A percentile compares a stretch with the other conserved stretches of the same genome.
phyloP scores from a whole-genome alignment of 2,797 vertebrate genomes.

The Xiphorhynchus erythropygius region DNA sequence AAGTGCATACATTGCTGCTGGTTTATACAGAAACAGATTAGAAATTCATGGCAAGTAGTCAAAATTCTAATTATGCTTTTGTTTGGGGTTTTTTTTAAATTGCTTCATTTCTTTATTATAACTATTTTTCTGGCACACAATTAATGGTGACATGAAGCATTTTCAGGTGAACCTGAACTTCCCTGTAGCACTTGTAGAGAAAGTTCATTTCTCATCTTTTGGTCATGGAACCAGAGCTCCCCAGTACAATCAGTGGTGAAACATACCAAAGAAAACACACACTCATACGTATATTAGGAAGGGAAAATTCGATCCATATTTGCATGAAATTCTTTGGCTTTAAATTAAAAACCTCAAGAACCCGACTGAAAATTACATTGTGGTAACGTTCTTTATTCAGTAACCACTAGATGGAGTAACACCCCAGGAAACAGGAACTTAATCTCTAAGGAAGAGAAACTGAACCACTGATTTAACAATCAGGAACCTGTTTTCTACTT shows the following conservation, averaged over 20 bases:
- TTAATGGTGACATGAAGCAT: not conserved
- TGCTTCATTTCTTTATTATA: not conserved
- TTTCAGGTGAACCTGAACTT: not conserved
- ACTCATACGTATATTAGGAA: not conserved
- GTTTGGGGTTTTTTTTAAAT: not conserved
- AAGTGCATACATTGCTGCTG: not conserved
- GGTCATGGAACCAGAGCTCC: not conserved
- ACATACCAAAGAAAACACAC: not conserved
- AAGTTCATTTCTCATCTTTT: not conserved
- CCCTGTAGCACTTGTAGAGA: not conserved
- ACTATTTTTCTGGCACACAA: not conserved
- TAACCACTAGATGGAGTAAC: not conserved
- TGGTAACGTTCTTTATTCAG: rapidly evolving
- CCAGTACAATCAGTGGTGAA: not conserved
- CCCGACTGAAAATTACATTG: not conserved
- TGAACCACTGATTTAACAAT: not conserved
- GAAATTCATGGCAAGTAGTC: not conserved
- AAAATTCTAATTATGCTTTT: not conserved
- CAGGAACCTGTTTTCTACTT: not conserved
- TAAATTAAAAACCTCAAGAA: not conserved
- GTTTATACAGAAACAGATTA: not conserved
- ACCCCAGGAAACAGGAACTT: not conserved
- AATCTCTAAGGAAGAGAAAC: not conserved
- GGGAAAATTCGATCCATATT: not conserved
- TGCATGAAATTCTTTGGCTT: not conserved